phyloP scores from a whole-genome alignment of 2,113 vertebrate genomes.

The Elephas maximus region DNA sequence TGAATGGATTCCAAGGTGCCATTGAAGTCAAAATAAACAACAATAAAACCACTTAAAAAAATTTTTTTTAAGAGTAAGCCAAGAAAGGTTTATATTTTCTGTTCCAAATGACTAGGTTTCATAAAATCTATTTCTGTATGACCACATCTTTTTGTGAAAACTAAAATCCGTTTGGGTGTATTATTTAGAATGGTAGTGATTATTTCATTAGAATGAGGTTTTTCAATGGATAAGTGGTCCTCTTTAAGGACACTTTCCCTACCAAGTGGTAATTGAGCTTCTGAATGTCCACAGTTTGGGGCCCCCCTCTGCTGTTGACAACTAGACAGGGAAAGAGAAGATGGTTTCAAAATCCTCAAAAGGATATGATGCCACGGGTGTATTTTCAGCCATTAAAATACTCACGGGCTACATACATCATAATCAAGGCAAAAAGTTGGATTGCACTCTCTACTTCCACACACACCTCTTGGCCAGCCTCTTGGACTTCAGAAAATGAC shows the following conservation, averaged over 20 bases:
- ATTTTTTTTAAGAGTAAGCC: not conserved
- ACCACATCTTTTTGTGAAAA: conserved; percentile 42
- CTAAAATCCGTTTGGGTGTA: conserved; percentile 15
- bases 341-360: not conserved
- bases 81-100: not conserved
- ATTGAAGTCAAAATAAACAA: conserved; percentile 11
- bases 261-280: not conserved
- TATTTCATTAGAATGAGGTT: conserved; percentile 15
- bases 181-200: not conserved
- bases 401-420: not conserved
- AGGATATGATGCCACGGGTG: not conserved
- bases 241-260: not conserved
- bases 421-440: not conserved
- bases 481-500: not conserved
- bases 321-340: not conserved
- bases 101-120: conserved; percentile 58
- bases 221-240: not conserved
- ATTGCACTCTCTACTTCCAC: not conserved
- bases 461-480: not conserved
- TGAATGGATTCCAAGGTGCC: conserved; percentile 38
- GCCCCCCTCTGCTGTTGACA: not conserved
- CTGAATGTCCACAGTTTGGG: not conserved
- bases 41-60: not conserved
- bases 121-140: conserved; percentile 63
- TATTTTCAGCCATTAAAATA: not conserved